phyloP scores from a whole-genome alignment of 2,888 invertebrate genomes.

The Schizaphis graminum region DNA sequence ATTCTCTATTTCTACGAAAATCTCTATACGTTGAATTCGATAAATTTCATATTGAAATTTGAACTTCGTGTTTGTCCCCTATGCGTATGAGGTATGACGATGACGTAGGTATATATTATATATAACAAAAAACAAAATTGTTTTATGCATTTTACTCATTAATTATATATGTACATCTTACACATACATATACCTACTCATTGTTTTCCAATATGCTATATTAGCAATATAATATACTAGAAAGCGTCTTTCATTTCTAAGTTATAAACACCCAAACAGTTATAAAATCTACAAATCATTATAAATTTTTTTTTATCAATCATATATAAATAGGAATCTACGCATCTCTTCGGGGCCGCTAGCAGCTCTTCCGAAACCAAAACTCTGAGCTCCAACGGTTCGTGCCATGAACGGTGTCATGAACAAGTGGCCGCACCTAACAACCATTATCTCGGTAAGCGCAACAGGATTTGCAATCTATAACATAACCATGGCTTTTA shows the following conservation, averaged over 20 bases:
- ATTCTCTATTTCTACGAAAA: not conserved
- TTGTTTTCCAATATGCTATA: not conserved
- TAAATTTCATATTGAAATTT: not conserved
- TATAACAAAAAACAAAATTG: not conserved
- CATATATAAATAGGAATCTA: conserved; percentile 65
- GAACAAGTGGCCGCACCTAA: conserved; percentile 38
- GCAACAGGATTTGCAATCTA: not conserved
- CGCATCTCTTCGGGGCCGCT: conserved; percentile 67
- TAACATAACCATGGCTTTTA: not conserved
- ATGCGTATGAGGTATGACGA: not conserved
- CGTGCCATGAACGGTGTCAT: conserved; percentile 59
- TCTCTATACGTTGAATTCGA: not conserved
- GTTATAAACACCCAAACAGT: not conserved
- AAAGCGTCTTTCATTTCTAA: not conserved
- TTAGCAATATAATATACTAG: too few species aligned
- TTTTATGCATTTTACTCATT: not conserved
- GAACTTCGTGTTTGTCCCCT: not conserved
- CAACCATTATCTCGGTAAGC: conserved; percentile 56
- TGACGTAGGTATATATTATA: not conserved
- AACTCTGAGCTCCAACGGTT: conserved; percentile 68
- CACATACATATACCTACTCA: not conserved
- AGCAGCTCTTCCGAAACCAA: conserved; percentile 68
- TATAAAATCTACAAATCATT: not conserved
- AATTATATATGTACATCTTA: not conserved
- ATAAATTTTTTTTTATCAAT: not conserved